Evolutionary conservation across 2,113 vertebrate species (phyloP).

Genomic region (Haemorhous mexicanus): DNA sequence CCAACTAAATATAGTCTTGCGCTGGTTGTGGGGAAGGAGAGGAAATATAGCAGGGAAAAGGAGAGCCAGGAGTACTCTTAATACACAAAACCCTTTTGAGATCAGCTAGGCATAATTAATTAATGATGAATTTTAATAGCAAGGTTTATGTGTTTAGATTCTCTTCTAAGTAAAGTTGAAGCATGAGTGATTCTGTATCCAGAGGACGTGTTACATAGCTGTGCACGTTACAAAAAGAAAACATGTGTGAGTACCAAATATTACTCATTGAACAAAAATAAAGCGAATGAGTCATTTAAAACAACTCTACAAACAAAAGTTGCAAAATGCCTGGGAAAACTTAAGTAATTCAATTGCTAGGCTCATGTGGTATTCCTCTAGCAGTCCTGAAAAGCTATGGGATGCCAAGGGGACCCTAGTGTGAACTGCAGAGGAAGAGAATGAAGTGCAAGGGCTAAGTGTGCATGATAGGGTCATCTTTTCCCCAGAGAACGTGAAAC

Average conservation of each 20-base stretch:
- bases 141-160: not conserved
- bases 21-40: not conserved
- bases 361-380: not conserved
- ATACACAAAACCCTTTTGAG: not conserved
- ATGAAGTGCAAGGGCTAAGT: not conserved
- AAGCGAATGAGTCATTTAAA: slow-evolving; percentile 24
- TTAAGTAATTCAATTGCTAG: not conserved
- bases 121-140: not conserved
- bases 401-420: not conserved
- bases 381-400: not conserved
- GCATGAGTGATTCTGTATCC: not conserved
- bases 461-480: not conserved
- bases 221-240: not conserved
- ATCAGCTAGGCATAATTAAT: not conserved
- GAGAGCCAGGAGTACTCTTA: not conserved
- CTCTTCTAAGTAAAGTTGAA: not conserved
- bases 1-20: slow-evolving; percentile 36
- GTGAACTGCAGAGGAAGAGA: not conserved
- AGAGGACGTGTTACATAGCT: not conserved
- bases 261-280: slow-evolving; percentile 46
- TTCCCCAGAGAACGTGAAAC: not conserved
- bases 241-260: not conserved
- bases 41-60: not conserved
- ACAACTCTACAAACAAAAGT: slow-evolving; percentile 15
- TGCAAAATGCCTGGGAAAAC: slow-evolving; percentile 34